Evolutionary conservation across 2,888 invertebrate species (phyloP).

Genomic region (Subacronicta megacephala): DNA sequence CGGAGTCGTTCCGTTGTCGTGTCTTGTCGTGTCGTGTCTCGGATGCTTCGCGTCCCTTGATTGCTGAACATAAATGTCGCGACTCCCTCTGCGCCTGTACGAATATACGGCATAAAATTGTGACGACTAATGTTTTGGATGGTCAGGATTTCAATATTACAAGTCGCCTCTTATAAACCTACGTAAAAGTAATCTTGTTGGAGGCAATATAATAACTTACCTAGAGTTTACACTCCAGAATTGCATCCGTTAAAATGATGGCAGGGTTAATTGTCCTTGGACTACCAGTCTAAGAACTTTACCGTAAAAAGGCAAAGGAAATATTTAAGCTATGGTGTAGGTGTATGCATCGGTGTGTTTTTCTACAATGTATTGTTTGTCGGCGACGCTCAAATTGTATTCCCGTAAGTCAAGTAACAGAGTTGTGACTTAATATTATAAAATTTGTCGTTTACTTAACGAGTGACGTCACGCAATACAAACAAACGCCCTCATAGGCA

Average conservation of each 20-base stretch:
- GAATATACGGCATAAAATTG: slow-evolving; percentile 41
- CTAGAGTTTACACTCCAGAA: too few species aligned
- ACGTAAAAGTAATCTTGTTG: background rate
- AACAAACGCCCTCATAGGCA: slow-evolving; percentile 68
- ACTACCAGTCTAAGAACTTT: too few species aligned
- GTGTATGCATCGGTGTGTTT: too few species aligned
- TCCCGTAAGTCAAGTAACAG: slow-evolving; percentile 36
- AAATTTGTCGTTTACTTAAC: slow-evolving; percentile 72
- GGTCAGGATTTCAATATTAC: background rate
- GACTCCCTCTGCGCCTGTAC: slow-evolving; percentile 25
- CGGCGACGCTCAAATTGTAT: background rate
- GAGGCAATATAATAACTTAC: background rate
- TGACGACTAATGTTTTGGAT: background rate
- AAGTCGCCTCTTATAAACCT: background rate
- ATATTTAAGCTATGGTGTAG: too few species aligned
- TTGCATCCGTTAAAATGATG: too few species aligned
- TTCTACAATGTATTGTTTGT: too few species aligned
- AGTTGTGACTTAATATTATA: slow-evolving; percentile 69
- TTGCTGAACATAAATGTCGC: slow-evolving; percentile 70
- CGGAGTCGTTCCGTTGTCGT: slow-evolving; percentile 24
- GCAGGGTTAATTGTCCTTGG: too few species aligned
- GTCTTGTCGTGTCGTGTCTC: slow-evolving; percentile 28
- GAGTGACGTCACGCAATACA: slow-evolving; percentile 53
- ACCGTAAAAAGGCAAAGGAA: too few species aligned
- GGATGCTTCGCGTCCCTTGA: slow-evolving; percentile 62